Base-by-base conservation (phyloP, 2,888 invertebrate species). In the Yponomeuta sedellus region DNA sequence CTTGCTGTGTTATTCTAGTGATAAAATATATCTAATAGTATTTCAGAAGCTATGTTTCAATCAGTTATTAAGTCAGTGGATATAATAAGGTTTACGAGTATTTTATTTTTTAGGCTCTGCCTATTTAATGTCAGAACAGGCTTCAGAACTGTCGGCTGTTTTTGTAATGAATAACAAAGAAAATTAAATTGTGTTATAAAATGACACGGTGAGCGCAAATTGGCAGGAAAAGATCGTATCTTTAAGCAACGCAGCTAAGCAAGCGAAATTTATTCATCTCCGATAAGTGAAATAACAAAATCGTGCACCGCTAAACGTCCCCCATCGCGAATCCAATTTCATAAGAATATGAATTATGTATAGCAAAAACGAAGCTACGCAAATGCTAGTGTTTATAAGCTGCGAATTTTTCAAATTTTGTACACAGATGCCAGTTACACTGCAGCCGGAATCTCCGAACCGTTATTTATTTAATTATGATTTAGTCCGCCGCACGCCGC, bases 321-420 rank as follows among this genome's bases (percentile, higher is more conserved):
- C 44, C 62, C 58, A 66, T 64, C 69, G 67, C 72, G 72, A 79
- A 77, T 78, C 72, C 70, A 77, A 77, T 77, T 78, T 75, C 68
- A 71, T 72, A 71, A 72, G 44, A 58, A 64, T 34, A 20, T 57
- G 72, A 76, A 75, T 74, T 74, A 73, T 73, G 73, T 75, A 73
- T 67, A 67, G 64, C 44, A 70, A 52, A 67, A 68, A 64, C 67
- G 66, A 73, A 70, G 69, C 66, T 70, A 70, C 68, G 71, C 67
- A 69, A 8, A n/a, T n/a, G n/a, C n/a, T n/a, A n/a, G n/a, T 34
- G 8, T 8, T 69, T 73, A 16, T 52, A 70, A 74, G 70, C 73
- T 70, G 69, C 66, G 73, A 76, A 75, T 76, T 70, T 74, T 16
- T 52, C 16, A 12, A 2, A 52, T 52, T 52, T 5, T 52, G 16